Evolutionary conservation across 2,113 vertebrate genomes (phyloP).

Genomic region (Prietella phreatophila): DNA sequence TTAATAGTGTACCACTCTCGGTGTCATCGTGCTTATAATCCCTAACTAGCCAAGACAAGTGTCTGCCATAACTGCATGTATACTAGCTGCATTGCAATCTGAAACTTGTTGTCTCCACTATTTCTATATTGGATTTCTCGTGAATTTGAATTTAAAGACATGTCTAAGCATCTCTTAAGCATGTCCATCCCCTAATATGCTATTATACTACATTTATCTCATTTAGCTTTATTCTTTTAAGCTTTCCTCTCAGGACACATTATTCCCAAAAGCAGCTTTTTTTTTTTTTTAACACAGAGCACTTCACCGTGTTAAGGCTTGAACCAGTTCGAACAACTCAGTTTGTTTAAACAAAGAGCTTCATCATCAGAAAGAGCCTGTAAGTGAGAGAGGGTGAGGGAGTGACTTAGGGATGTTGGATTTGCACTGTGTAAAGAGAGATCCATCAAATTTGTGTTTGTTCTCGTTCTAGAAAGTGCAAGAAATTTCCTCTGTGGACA

Average conservation of each 20-base stretch:
- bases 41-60: background rate
- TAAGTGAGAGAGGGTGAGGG: constrained; percentile 4
- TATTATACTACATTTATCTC: constrained; percentile 19
- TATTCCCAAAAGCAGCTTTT: constrained; percentile 40
- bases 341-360: constrained; percentile 27
- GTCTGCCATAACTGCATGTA: background rate
- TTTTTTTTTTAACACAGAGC: constrained; percentile 7
- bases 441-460: constrained; percentile 37
- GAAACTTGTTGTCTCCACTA: background rate
- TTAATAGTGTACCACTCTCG: background rate
- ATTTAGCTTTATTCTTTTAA: constrained; percentile 9
- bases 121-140: background rate
- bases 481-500: constrained; percentile 32
- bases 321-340: constrained; percentile 4
- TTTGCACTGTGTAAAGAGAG: constrained; percentile 27
- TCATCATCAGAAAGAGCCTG: constrained; percentile 10
- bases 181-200: background rate
- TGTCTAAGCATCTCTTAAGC: constrained; percentile 9
- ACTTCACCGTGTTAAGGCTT: constrained; percentile 23
- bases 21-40: background rate
- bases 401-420: constrained; percentile 9
- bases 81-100: background rate
- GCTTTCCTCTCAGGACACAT: constrained; percentile 32
- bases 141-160: background rate
- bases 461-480: constrained; percentile 27